These are phyloP conservation scores for Calidris pugnax DNA, from an alignment of 2,113 vertebrate genomes.

Conservation along the genomic window DNA sequence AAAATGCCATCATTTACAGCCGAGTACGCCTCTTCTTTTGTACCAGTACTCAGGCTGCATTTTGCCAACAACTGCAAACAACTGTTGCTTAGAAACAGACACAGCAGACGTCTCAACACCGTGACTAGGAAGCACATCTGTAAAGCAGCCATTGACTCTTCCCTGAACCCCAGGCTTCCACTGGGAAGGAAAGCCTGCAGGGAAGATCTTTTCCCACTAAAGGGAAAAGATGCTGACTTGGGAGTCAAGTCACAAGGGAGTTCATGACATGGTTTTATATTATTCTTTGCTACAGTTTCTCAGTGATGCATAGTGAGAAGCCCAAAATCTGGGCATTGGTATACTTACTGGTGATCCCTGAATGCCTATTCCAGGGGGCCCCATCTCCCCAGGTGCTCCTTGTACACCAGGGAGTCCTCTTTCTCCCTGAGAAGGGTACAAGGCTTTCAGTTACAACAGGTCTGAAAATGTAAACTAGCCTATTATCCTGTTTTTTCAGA, in stretches of 20 bases:
- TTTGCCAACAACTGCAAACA: neutral
- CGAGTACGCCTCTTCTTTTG: neutral
- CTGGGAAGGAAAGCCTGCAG: no score
- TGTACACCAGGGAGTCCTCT: slow-evolving; percentile 91
- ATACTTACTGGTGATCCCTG: slow-evolving; percentile 86
- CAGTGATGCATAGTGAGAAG: neutral
- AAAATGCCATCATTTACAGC: neutral
- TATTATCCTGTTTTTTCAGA: neutral
- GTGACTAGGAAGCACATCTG: neutral
- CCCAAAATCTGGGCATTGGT: neutral
- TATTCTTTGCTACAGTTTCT: neutral
- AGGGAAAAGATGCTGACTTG: neutral
- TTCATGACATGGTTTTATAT: neutral
- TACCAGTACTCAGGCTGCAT: neutral
- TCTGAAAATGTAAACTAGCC: neutral
- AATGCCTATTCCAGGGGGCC: slow-evolving; percentile 83
- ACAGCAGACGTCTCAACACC: neutral
- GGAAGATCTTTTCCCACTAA: neutral
- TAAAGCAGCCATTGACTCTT: neutral
- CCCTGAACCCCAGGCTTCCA: neutral
- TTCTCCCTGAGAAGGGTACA: slow-evolving; percentile 83
- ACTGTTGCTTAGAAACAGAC: neutral
- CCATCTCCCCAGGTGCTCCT: slow-evolving; percentile 88
- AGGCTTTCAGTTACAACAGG: neutral
- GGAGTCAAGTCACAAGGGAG: neutral